Evolutionary conservation across 1,140 invertebrate genomes (phyloP).

Genomic region (Phthorimaea operculella): DNA sequence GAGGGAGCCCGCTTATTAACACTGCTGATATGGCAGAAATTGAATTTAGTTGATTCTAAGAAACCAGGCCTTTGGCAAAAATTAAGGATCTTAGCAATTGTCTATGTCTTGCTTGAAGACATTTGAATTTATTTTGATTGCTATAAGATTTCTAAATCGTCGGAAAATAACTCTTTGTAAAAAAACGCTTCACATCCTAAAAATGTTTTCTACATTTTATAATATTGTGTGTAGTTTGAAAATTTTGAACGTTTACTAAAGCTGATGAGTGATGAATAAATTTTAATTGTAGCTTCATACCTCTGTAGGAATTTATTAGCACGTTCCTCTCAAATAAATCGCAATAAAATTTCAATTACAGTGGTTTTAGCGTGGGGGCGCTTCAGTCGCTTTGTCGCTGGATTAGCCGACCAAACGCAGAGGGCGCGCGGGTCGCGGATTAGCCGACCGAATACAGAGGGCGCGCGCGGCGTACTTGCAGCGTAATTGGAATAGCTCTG

Average conservation of each 20-base stretch:
- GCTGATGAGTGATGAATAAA: too few species aligned
- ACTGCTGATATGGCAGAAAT: neutral
- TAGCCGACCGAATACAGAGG: constrained; percentile 29
- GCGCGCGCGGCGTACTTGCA: constrained; percentile 16
- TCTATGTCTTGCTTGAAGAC: too few species aligned
- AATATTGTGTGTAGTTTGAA: too few species aligned
- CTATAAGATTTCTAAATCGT: too few species aligned
- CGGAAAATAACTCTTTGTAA: too few species aligned
- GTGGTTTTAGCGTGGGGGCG: constrained; percentile 3
- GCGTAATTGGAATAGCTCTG: constrained; percentile 52
- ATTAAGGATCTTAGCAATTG: too few species aligned
- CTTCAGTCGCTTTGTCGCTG: constrained; percentile 31
- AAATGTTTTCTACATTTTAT: too few species aligned
- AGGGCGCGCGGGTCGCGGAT: constrained; percentile 27
- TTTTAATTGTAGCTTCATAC: too few species aligned
- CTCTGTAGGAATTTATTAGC: neutral
- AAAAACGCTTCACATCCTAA: too few species aligned
- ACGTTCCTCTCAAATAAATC: constrained; percentile 6
- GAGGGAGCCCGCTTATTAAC: neutral
- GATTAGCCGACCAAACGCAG: constrained; percentile 36
- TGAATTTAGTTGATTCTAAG: neutral
- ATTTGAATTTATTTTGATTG: too few species aligned
- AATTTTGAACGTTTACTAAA: too few species aligned
- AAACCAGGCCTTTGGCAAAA: too few species aligned
- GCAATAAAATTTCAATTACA: constrained; percentile 53